Evolutionary conservation across 2,113 vertebrate genomes (phyloP), one percentile per base, ranked within the genome.

Genomic region (Galemys pyrenaicus): DNA sequence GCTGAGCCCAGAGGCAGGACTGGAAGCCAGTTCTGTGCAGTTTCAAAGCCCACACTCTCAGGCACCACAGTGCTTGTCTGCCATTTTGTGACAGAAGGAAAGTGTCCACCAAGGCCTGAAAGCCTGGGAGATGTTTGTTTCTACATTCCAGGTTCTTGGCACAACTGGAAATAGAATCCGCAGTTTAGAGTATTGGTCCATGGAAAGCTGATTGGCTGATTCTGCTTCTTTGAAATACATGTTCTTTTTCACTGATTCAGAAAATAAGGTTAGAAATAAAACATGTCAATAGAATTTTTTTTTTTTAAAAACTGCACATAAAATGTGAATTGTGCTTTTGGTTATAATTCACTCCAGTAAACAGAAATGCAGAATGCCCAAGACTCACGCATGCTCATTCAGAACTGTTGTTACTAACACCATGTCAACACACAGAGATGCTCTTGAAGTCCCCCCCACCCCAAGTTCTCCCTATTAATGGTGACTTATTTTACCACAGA

Each of bases 191-290:
- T 56, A 60, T 77, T 71, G 32, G 28, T 37, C 7, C 24, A 11
- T 17, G 70, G 54, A 78, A 81, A 91, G 10, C 60, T 54, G 28
- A 92, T 35, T 32, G 86, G 22, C 49, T 87, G 35, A 90, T 64
- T 89, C 90, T 44, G 19, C 6, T 54, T 89, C 46, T 77, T 73
- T 85, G 78, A 44, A 92, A 73, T 73, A 35, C 30, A 7, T 70
- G 46, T 89, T 41, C 17, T 54, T 90, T 75, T 78, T 77, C 1
- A 74, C 16, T 49, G 19, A 87, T 94, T 94, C 41, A 78, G 46
- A 92, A 95, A 90, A 70, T 91, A 94, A 73, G 24, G 65, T 64
- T 39, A 51, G 10, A 94, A 54, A 35, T 70, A n/a, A 87, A 81
- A 70, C 81, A 70, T 56, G 46, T 32, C 32, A 41, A 32, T 24